Conservation (phyloP, 2,113 vertebrate species). For the Puffinus mauretanicus region DNA sequence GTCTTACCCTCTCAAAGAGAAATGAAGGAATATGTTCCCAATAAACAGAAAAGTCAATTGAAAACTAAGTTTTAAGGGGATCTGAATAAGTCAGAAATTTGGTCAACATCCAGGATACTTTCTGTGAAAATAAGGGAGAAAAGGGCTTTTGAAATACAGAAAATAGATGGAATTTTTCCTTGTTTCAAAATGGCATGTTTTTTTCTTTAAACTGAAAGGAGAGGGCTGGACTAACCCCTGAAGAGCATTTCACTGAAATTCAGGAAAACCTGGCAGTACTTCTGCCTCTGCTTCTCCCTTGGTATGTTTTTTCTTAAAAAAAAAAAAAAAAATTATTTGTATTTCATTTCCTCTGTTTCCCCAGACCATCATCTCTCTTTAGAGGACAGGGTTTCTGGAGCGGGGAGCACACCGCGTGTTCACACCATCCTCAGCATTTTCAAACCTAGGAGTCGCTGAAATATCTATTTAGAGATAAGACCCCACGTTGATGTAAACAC, state of each 20-base stretch:
- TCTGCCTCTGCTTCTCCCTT: background rate
- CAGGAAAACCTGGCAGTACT: background rate
- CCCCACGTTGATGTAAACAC: background rate
- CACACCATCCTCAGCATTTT: background rate
- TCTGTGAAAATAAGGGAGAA: background rate
- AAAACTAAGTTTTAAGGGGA: background rate
- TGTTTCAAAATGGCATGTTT: background rate
- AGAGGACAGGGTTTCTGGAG: background rate
- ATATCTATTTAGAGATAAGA: background rate
- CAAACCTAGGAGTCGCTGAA: background rate
- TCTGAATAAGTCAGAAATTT: background rate
- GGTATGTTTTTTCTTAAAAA: background rate
- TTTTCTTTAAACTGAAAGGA: background rate
- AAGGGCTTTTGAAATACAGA: background rate
- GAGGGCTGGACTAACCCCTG: background rate
- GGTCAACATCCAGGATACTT: background rate
- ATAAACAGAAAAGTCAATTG: background rate
- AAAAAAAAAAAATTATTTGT: background rate
- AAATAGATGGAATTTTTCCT: background rate
- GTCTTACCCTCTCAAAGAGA: background rate
- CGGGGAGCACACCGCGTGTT: fast-evolving
- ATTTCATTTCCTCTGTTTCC: background rate
- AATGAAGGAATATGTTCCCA: background rate
- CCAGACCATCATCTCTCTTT: background rate
- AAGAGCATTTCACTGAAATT: background rate